A percentile compares a stretch with the other conserved stretches of the same genome.
These are phyloP conservation scores for Hirtodrosophila confusa DNA, from an alignment of 2,888 invertebrate genomes.

Conservation along the genomic window DNA sequence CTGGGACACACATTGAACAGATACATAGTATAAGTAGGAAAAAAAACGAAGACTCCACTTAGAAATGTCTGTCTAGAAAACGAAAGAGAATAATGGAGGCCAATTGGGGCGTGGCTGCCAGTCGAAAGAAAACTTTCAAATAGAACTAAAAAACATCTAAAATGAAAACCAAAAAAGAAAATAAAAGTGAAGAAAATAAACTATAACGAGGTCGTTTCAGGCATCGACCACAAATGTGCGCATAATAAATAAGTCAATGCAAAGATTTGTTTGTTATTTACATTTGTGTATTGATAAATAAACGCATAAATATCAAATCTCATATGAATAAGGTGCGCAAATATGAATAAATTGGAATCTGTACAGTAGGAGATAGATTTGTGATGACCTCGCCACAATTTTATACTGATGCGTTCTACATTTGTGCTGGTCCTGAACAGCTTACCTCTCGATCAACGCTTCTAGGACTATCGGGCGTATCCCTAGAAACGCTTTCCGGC, in stretches of 20 bases:
- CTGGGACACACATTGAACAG: slow-evolving; percentile 29
- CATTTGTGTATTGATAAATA: slow-evolving; percentile 35
- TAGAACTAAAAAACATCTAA: slow-evolving; percentile 19
- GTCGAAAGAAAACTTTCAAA: slow-evolving; percentile 47
- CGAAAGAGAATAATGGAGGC: slow-evolving; percentile 32
- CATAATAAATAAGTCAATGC: slow-evolving; percentile 23
- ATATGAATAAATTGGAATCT: slow-evolving; percentile 17
- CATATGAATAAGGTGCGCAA: slow-evolving; percentile 16
- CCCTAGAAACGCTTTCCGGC: slow-evolving; percentile 59
- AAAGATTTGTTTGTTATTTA: slow-evolving; percentile 49
- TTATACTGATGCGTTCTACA: slow-evolving; percentile 36
- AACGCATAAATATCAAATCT: slow-evolving; percentile 13
- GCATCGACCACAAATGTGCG: background rate
- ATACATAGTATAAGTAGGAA: slow-evolving; percentile 12
- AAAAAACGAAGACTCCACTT: slow-evolving; percentile 46
- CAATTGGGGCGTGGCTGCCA: slow-evolving; percentile 50
- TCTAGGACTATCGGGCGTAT: slow-evolving; percentile 43
- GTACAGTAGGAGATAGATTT: slow-evolving; percentile 13
- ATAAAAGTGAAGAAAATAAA: slow-evolving; percentile 34
- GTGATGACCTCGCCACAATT: slow-evolving; percentile 38
- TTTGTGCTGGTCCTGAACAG: slow-evolving; percentile 42
- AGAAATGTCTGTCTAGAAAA: slow-evolving; percentile 24
- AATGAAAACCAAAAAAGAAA: slow-evolving; percentile 25
- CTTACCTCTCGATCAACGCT: slow-evolving; percentile 62
- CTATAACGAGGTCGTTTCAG: slow-evolving; percentile 52